Evolutionary conservation across 2,113 vertebrate species (phyloP).

Genomic region (Pelobates fuscus): DNA sequence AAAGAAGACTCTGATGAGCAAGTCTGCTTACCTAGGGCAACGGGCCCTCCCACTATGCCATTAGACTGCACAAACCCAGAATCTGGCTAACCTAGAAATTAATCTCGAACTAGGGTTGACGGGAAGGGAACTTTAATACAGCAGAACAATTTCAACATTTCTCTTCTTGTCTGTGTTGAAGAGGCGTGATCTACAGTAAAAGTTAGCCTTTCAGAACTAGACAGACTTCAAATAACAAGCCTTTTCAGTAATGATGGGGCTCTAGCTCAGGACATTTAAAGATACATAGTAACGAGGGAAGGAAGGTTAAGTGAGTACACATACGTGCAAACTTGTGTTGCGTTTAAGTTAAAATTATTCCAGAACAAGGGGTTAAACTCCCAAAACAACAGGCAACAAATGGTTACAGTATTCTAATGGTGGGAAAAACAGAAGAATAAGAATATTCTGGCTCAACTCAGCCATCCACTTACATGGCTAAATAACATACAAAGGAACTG

Average conservation of each 20-base stretch:
- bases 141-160: conserved; percentile 22
- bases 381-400: conserved; percentile 35
- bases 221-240: neutral
- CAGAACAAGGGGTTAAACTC: conserved; percentile 26
- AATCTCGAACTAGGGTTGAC: conserved; percentile 42
- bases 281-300: conserved; percentile 22
- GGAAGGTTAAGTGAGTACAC: conserved; percentile 53
- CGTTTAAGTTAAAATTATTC: conserved; percentile 8
- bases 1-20: conserved; percentile 77
- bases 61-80: conserved; percentile 79
- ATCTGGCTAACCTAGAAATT: conserved; percentile 67
- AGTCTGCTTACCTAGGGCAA: conserved; percentile 73
- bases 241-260: conserved; percentile 11
- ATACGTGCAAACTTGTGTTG: conserved; percentile 1
- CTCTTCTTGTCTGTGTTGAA: conserved; percentile 13
- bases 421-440: neutral
- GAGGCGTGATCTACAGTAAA: conserved; percentile 23
- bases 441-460: conserved; percentile 17
- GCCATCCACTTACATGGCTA: conserved; percentile 23
- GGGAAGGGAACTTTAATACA: neutral
- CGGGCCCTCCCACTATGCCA: conserved; percentile 70
- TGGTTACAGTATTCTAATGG: conserved; percentile 16
- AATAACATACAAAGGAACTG: conserved; percentile 19
- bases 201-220: conserved; percentile 16
- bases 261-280: conserved; percentile 19